Evolutionary conservation across 2,888 invertebrate genomes (phyloP).

Genomic region (Agrotis ipsilon): DNA sequence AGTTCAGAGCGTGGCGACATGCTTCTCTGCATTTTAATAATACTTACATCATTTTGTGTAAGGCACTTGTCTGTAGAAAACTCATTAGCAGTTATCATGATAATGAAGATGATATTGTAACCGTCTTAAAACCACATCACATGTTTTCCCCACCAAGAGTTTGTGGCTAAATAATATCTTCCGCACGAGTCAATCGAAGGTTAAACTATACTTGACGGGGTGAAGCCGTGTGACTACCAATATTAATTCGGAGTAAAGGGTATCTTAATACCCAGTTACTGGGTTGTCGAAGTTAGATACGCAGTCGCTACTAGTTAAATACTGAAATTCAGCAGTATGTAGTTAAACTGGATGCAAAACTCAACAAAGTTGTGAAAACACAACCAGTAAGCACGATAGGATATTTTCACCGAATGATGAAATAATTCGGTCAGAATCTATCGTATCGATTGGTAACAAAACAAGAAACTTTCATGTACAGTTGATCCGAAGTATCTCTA

Average conservation of each 20-base stretch:
- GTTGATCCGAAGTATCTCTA: constrained; percentile 8
- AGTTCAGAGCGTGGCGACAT: constrained; percentile 35
- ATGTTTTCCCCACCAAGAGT: neutral
- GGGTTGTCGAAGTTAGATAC: neutral
- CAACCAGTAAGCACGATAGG: neutral
- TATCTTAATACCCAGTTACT: neutral
- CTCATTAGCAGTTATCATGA: constrained; percentile 7
- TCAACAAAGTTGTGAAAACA: neutral
- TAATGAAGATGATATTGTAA: neutral
- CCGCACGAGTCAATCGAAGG: neutral
- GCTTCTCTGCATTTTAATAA: constrained; percentile 50
- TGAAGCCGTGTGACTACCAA: neutral
- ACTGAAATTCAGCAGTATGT: constrained; percentile 1
- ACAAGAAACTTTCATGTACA: constrained; percentile 3
- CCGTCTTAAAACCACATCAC: neutral
- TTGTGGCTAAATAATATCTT: neutral
- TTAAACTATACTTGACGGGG: neutral
- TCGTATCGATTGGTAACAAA: neutral
- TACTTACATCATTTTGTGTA: constrained; percentile 28
- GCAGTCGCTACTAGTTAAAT: neutral
- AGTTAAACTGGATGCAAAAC: neutral
- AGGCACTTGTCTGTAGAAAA: constrained; percentile 15
- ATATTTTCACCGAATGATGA: neutral
- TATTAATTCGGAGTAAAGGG: neutral
- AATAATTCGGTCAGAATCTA: constrained; percentile 11